phyloP scores from a whole-genome alignment of 1,140 invertebrate species.

The Ephestia elutella region DNA sequence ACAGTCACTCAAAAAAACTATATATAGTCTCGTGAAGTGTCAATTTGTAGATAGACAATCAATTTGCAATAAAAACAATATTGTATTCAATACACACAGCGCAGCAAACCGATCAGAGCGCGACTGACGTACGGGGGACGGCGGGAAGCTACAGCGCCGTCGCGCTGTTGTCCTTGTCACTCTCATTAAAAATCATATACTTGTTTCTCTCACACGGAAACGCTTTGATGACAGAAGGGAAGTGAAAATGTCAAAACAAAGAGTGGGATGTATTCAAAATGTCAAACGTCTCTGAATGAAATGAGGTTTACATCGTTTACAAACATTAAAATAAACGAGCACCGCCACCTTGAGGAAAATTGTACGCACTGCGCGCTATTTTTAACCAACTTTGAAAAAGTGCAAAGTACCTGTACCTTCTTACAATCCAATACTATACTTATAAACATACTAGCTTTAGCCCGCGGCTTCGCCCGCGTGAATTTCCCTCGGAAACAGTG shows the following conservation, averaged over 20 bases:
- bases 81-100: constrained; percentile 40
- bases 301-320: background rate
- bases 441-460: no score
- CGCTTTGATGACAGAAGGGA: constrained; percentile 53
- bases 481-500: no score
- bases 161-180: constrained; percentile 47
- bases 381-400: no score
- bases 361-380: no score
- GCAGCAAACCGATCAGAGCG: constrained; percentile 57
- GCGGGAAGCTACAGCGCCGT: constrained; percentile 69
- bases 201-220: constrained; percentile 37
- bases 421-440: no score
- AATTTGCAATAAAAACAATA: constrained; percentile 44
- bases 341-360: constrained; percentile 39
- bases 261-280: constrained; percentile 60
- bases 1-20: constrained; percentile 32
- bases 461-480: no score
- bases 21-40: constrained; percentile 25
- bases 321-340: constrained; percentile 26
- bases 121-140: constrained; percentile 59
- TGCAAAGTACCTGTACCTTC: no score
- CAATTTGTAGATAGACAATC: constrained; percentile 36
- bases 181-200: constrained; percentile 19
- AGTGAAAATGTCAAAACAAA: constrained; percentile 66
- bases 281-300: constrained; percentile 44